A percentile compares a stretch with the other conserved stretches of the same genome.
These are phyloP conservation scores for Daboia siamensis DNA, from an alignment of 2,113 vertebrate species.

Conservation along the genomic window DNA sequence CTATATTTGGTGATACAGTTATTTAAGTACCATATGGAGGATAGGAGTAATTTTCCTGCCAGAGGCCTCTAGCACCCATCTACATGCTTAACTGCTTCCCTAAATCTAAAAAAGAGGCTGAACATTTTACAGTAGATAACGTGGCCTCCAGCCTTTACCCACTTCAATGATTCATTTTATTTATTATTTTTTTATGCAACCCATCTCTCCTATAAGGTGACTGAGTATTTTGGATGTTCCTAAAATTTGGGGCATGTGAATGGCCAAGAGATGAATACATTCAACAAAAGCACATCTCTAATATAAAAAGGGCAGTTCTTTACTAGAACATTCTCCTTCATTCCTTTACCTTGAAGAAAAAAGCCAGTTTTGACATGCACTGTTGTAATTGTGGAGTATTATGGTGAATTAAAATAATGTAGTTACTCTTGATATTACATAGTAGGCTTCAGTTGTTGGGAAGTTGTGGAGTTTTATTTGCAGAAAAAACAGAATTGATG, in stretches of 20 bases:
- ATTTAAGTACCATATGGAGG: not conserved
- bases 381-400: conserved; percentile 68
- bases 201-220: not conserved
- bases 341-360: conserved; percentile 50
- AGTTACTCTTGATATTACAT: conserved; percentile 70
- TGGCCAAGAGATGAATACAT: conserved; percentile 22
- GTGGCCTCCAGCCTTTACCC: not conserved
- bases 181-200: not conserved
- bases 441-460: conserved; percentile 79
- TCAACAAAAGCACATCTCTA: conserved; percentile 35
- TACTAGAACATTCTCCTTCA: not conserved
- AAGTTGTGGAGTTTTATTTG: conserved; percentile 75
- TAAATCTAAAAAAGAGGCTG: not conserved
- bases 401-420: conserved; percentile 70
- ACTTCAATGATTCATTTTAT: not conserved
- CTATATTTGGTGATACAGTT: not conserved
- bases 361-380: conserved; percentile 61
- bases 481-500: conserved; percentile 77
- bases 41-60: not conserved
- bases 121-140: not conserved
- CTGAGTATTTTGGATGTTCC: not conserved
- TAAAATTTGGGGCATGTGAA: conserved; percentile 17
- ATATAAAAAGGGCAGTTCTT: conserved; percentile 21
- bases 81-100: not conserved
- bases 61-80: not conserved